Base-by-base conservation (phyloP, 1,140 invertebrate species). In the Zaprionus ornatus region DNA sequence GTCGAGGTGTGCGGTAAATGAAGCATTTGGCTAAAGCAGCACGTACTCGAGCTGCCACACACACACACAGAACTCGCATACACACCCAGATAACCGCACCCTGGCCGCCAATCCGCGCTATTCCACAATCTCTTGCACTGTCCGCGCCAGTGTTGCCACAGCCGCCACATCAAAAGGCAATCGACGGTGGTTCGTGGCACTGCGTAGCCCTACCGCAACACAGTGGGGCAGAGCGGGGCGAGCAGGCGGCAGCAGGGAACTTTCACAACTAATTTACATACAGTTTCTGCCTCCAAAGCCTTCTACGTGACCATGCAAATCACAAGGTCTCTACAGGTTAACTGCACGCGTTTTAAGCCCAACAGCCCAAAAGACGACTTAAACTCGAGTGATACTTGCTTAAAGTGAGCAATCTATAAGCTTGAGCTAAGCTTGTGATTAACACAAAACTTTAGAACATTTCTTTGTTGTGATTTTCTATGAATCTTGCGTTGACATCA, bases 141-240 rank as follows among this genome's bases (percentile, higher is more conserved):
- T 23, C 25, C 56, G n/a, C 3, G 23, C 10, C 23, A 21, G 17
- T 12, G 35, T 50, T 23, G 15, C 19, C n/a, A 57, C 48, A 62
- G 62, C 84, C 77, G 62, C 84, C 77, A 88, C 85, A 88, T 90
- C 84, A 87, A 87, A 87, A 90, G 85, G 70, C 85, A 84, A 88
- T 87, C 85, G 83, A 80, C 32, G 55, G 13, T 1, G 27, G 13
- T 64, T 55, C 40, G n/a, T 40, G 40, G 29, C 0, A 2, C 29
- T 56, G 77, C 62, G 67, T 62, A 59, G 57, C 68, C 29, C 45
- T 15, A 42, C 56, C 59, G 27, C 68, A 48, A 35, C 25, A 32
- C 75, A 71, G 40, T 45, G 68, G 55, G 42, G 13, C n/a, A 1
- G 15, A 9, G 6, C 27, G 4, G 13, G 25, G 15, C 17, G 17